Base-by-base conservation (phyloP, 2,113 vertebrate species). In the Numenius arquata region DNA sequence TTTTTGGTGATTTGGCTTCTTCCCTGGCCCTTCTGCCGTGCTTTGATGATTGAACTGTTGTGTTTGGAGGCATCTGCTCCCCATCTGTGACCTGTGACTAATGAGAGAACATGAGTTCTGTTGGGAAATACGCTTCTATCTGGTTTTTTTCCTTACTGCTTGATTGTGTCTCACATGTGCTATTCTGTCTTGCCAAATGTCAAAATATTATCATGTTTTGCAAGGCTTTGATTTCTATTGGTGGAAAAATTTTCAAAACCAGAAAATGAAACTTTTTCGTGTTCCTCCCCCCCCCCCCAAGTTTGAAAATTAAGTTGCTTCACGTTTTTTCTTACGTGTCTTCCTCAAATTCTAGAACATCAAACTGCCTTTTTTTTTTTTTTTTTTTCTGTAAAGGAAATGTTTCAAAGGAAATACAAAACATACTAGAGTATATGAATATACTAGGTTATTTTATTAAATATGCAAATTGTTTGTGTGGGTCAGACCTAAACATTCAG, bases 401-500 rank as follows among this genome's bases (percentile, higher is more conserved):
- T 58, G 6, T 67, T 88, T 85, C 62, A 73, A 66, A 84, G 80
- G 92, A 96, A 95, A 81, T 93, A 36, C 11, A 71, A 52, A 78
- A 10, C 85, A 77, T 93, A n/a, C 25, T 75, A 30, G 4, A 56
- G 17, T 75, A 10, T 74, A 84, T 92, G 65, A 93, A 84, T 77
- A 67, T 43, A 40, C 22, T 71, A 14, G 36, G 40, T 70, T 83
- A 34, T 71, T 86, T 92, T 86, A 89, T 48, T 75, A 92, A 96
- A 70, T 76, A 90, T 55, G 66, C 58, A 79, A 8, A 78, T 94
- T 72, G 23, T 80, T 88, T 86, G 38, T 86, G 30, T 96, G 47
- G 92, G 77, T 94, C 94, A 93, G 85, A 63, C 68, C 36, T 88
- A 96, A 92, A 48, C 30, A 84, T 90, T 94, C 43, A 85, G 30